These are phyloP conservation scores for Chalcis sispes DNA, from an alignment of 2,888 invertebrate species.

Conservation along the genomic window DNA sequence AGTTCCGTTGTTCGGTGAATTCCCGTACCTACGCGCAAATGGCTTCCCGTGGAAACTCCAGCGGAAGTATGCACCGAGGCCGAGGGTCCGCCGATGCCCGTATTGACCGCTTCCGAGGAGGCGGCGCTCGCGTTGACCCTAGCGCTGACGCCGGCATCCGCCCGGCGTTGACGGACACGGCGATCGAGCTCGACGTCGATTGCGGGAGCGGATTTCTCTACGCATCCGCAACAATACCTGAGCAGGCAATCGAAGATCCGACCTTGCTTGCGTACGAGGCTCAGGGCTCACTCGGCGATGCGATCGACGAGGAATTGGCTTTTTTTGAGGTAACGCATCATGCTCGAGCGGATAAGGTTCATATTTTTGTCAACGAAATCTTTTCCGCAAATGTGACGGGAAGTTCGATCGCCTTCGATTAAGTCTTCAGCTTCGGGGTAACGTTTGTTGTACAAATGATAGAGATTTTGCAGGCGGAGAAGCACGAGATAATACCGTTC, in stretches of 20 bases:
- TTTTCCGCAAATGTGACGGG: background rate
- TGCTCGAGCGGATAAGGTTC: background rate
- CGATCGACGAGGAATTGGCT: slow-evolving; percentile 37
- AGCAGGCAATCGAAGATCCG: background rate
- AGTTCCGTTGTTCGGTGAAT: too few species aligned
- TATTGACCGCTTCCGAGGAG: background rate
- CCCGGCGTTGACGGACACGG: slow-evolving; percentile 26
- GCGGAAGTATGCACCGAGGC: too few species aligned
- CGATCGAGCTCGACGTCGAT: background rate
- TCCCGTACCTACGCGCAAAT: too few species aligned
- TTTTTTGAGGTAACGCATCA: background rate
- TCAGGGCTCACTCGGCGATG: slow-evolving; percentile 39
- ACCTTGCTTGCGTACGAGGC: slow-evolving; percentile 5
- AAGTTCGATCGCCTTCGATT: slow-evolving; percentile 3
- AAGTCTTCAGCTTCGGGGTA: background rate
- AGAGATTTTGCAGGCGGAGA: slow-evolving; percentile 34
- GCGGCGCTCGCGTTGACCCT: too few species aligned
- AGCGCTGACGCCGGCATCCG: too few species aligned
- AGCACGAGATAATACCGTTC: slow-evolving; percentile 37
- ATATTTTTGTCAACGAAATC: background rate
- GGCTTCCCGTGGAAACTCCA: too few species aligned
- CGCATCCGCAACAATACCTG: background rate
- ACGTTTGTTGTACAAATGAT: slow-evolving; percentile 23
- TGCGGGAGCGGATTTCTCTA: background rate
- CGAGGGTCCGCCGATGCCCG: background rate